Evolutionary conservation across 2,888 invertebrate genomes (phyloP).

Genomic region (Euplexia lucipara): DNA sequence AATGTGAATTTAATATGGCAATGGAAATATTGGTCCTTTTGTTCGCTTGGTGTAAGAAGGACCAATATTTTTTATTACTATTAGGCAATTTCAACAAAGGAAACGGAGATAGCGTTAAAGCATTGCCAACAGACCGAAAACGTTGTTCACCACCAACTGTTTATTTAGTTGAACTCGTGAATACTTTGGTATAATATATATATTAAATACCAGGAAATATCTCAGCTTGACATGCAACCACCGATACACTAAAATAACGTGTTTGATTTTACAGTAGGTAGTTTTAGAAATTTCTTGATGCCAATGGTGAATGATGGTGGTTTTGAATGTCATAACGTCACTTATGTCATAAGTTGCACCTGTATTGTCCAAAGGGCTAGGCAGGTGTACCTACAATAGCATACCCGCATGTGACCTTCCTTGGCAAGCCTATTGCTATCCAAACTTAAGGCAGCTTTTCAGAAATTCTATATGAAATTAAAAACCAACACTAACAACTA

Average conservation of each 20-base stretch:
- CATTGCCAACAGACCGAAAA: slow-evolving; percentile 23
- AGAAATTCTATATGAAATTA: too few relatives aligned
- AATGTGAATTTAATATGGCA: too few relatives aligned
- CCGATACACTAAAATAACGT: neutral
- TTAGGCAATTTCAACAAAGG: slow-evolving; percentile 9
- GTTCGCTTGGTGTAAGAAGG: neutral
- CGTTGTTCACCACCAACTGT: slow-evolving; percentile 27
- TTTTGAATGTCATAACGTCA: too few relatives aligned
- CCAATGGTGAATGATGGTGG: too few relatives aligned
- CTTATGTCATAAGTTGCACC: too few relatives aligned
- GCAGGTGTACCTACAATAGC: too few relatives aligned
- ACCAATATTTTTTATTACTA: slow-evolving; percentile 7
- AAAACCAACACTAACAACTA: too few relatives aligned
- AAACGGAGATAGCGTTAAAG: neutral
- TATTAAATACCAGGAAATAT: slow-evolving; percentile 13
- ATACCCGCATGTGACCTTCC: too few relatives aligned
- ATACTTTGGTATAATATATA: slow-evolving; percentile 16
- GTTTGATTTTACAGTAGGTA: slow-evolving; percentile 1
- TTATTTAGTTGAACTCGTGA: slow-evolving; percentile 19
- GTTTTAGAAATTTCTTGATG: too few relatives aligned
- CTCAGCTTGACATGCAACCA: slow-evolving; percentile 23
- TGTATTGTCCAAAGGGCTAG: too few relatives aligned
- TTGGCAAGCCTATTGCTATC: too few relatives aligned
- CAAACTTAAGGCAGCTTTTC: too few relatives aligned
- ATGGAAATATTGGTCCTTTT: neutral